Conservation (phyloP, 1,140 invertebrate species). For the Temnothorax curvispinosus region DNA sequence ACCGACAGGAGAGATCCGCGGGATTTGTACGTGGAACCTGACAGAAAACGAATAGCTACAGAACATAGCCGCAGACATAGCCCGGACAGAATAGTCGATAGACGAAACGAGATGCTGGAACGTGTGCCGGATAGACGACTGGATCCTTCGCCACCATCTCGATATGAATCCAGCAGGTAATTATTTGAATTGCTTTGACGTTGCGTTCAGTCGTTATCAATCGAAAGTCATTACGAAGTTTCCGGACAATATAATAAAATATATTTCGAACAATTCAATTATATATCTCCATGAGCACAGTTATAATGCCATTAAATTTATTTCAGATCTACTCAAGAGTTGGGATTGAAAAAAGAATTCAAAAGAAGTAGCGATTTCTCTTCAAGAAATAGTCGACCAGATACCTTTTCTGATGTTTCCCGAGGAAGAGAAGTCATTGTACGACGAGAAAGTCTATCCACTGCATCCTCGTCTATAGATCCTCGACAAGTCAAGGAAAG, state of each 20-base stretch:
- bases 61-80: constrained; percentile 81
- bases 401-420: constrained; percentile 81
- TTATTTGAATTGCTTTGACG: background rate
- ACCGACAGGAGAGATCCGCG: constrained; percentile 81
- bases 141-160: constrained; percentile 78
- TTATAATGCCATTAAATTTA: background rate
- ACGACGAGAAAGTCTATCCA: constrained; percentile 79
- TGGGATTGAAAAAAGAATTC: constrained; percentile 83
- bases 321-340: constrained; percentile 81
- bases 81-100: constrained; percentile 80
- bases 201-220: background rate
- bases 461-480: constrained; percentile 80
- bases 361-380: constrained; percentile 82
- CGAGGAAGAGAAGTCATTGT: constrained; percentile 83
- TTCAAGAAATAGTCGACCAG: constrained; percentile 81
- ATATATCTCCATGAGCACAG: background rate
- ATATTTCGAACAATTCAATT: background rate
- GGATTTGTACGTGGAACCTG: constrained; percentile 81
- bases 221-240: background rate
- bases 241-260: background rate
- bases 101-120: constrained; percentile 81
- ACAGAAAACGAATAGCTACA: constrained; percentile 81
- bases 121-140: constrained; percentile 82
- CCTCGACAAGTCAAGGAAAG: constrained; percentile 84
- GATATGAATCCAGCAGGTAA: constrained; percentile 82